Evolutionary conservation across 2,888 invertebrate species (phyloP).

Genomic region (Biston betularia): DNA sequence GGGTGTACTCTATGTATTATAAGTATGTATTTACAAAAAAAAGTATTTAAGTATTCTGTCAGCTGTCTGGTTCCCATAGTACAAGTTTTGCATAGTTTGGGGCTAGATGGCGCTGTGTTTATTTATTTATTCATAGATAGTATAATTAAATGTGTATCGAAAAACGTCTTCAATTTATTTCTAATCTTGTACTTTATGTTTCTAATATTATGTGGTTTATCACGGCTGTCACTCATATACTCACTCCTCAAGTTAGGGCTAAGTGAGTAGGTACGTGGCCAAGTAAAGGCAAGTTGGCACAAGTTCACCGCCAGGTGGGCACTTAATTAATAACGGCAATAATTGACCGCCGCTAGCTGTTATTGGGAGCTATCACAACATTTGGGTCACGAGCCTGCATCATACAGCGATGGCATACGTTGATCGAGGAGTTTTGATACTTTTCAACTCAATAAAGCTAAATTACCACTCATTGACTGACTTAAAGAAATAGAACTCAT

Average conservation of each 20-base stretch:
- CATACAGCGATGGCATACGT: slow-evolving; percentile 48
- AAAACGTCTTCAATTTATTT: no score
- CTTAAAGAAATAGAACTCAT: no score
- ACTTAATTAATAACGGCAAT: slow-evolving; percentile 75
- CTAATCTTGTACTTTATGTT: neutral
- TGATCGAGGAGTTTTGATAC: slow-evolving; percentile 52
- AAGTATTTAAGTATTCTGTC: no score
- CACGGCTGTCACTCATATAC: neutral
- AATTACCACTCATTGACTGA: no score
- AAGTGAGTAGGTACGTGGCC: slow-evolving; percentile 51
- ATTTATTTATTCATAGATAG: neutral
- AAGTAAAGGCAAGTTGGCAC: slow-evolving; percentile 18
- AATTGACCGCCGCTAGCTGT: slow-evolving; percentile 80
- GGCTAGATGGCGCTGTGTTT: no score
- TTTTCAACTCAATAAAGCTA: no score
- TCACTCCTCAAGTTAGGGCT: slow-evolving; percentile 8
- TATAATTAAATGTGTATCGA: neutral
- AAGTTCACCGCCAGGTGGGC: slow-evolving; percentile 37
- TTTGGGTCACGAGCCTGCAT: slow-evolving; percentile 82
- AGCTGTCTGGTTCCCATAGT: no score
- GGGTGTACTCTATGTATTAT: no score
- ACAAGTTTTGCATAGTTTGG: no score
- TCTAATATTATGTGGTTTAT: neutral
- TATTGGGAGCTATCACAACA: slow-evolving; percentile 81
- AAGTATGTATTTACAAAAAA: no score